Evolutionary conservation across 2,113 vertebrate genomes (phyloP), one percentile per base, ranked within the genome.

Genomic region (Octodon degus): DNA sequence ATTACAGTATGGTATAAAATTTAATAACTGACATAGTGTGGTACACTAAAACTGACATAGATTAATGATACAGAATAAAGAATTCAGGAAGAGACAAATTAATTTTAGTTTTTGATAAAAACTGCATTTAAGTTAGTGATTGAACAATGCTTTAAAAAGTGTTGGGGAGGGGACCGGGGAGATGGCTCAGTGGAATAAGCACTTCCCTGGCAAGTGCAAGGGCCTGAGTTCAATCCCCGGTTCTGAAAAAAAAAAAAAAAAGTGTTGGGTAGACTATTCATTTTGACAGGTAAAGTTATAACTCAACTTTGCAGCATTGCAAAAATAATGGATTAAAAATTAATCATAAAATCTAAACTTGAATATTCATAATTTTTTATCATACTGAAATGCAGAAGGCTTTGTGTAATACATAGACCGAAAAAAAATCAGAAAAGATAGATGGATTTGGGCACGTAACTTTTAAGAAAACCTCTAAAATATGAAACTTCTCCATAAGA

Each of bases 351-450:
- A 91, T 24, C 30, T 67, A 90, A 74, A 50, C 40, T 86, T 40
- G 79, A 77, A 95, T 79, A 89, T 43, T 20, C 68, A 95, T 60
- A 87, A 86, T 91, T 37, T 80, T 80, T 80, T 53, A 89, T 72
- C 34, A 89, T 16, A 19, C 62, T 89, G 37, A 72, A 79, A 68
- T 91, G 32, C 7, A 81, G 40, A 74, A 80, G 2, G 40, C 3
- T 30, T 89, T 70, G 37, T 60, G 9, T 86, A 81, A 91, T 58
- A 50, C 6, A 76, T 0, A 86, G 50, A 88, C 47, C 22, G 55
- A 89, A 84, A 79, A 79, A 43, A 76, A 47, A 27, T 79, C n/a
- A 88, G 90, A 86, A 72, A 96, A 86, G 37, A 53, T n/a, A 37
- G 40, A 67, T 91, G 20, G 17, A 34, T 93, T 34, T 85, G 27